phyloP scores from a whole-genome alignment of 2,113 vertebrate genomes.

The Nyctibius bracteatus region DNA sequence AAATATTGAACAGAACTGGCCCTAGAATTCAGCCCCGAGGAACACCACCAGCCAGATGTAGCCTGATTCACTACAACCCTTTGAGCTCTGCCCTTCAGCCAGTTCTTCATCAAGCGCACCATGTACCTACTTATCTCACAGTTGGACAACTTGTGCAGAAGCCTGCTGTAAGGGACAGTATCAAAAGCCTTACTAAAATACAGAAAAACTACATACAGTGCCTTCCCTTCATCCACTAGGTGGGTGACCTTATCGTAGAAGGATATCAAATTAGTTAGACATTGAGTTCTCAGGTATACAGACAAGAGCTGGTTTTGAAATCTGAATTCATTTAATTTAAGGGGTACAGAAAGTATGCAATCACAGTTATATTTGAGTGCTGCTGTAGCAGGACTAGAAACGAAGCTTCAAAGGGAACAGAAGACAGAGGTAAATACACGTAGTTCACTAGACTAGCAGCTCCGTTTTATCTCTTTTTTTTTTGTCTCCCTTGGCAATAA shows the following conservation, averaged over 20 bases:
- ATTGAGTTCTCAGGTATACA: neutral
- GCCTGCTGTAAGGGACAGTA: neutral
- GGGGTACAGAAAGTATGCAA: neutral
- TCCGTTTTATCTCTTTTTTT: neutral
- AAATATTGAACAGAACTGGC: neutral
- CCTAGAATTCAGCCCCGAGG: neutral
- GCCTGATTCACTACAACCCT: neutral
- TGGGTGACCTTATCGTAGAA: neutral
- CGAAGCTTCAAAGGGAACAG: neutral
- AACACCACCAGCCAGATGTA: neutral
- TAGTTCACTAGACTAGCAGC: neutral
- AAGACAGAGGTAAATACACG: neutral
- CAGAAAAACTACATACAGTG: neutral
- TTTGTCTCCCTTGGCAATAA: neutral
- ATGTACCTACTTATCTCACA: neutral
- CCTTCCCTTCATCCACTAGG: neutral
- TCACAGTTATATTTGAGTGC: neutral
- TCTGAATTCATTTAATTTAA: neutral
- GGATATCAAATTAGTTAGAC: neutral
- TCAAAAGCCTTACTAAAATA: neutral
- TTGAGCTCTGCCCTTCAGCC: neutral
- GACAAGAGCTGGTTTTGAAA: neutral
- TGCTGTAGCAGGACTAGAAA: neutral
- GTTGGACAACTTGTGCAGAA: neutral
- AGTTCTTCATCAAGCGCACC: neutral